These are phyloP conservation scores for Caracal caracal DNA, from an alignment of 2,113 vertebrate species.

Conservation along the genomic window DNA sequence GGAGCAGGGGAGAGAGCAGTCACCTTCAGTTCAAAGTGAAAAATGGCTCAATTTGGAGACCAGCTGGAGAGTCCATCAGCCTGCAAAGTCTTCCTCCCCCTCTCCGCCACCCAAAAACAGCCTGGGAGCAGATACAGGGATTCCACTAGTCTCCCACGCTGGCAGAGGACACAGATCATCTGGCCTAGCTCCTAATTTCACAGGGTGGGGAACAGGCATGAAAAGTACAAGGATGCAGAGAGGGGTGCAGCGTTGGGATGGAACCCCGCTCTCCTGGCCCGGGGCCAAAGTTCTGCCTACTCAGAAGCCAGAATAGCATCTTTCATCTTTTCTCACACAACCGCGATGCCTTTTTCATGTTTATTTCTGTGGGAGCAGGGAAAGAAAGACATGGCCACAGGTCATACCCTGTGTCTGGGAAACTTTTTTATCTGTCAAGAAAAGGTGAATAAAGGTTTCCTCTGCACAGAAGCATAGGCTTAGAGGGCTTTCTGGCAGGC, in stretches of 20 bases:
- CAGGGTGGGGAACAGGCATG: not conserved
- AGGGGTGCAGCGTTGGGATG: not conserved
- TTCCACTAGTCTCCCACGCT: not conserved
- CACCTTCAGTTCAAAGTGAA: not conserved
- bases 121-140: not conserved
- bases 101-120: not conserved
- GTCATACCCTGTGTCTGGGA: not conserved
- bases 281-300: not conserved
- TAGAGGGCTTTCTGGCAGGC: not conserved
- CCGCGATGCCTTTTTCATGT: not conserved
- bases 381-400: not conserved
- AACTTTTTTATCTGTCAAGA: not conserved
- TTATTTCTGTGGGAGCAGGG: not conserved
- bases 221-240: not conserved
- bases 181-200: not conserved
- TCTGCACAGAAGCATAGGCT: not conserved
- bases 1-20: fast-evolving
- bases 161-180: not conserved
- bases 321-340: conserved; percentile 36
- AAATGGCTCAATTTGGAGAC: not conserved
- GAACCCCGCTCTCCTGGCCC: not conserved
- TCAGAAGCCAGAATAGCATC: not conserved
- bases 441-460: not conserved
- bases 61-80: not conserved
- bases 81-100: not conserved